phyloP scores from a whole-genome alignment of 2,888 invertebrate genomes.

The Ectemnius cavifrons region DNA sequence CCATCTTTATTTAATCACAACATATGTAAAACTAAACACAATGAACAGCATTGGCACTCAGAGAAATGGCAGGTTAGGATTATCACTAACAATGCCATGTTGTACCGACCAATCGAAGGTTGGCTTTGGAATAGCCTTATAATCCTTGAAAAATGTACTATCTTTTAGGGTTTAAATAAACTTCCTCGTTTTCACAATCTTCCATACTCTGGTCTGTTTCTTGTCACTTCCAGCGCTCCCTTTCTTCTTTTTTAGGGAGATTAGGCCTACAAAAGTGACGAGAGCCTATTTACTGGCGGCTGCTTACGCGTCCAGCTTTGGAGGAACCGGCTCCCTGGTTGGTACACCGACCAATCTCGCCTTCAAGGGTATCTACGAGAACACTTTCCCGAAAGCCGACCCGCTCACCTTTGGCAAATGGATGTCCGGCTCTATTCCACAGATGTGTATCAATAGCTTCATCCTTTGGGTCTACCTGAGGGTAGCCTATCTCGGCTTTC shows the following conservation, averaged over 20 bases:
- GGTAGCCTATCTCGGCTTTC: constrained; percentile 69
- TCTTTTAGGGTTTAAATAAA: too few relatives aligned
- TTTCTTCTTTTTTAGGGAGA: constrained; percentile 22
- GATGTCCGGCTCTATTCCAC: constrained; percentile 79
- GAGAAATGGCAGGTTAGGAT: too few relatives aligned
- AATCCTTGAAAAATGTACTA: too few relatives aligned
- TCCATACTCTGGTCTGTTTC: neutral
- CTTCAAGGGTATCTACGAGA: constrained; percentile 75
- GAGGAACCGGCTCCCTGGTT: constrained; percentile 77
- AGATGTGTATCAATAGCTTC: constrained; percentile 75
- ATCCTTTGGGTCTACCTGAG: constrained; percentile 79
- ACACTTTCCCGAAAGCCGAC: constrained; percentile 65
- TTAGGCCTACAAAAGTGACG: constrained; percentile 65
- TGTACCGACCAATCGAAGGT: too few relatives aligned
- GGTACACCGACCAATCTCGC: constrained; percentile 78
- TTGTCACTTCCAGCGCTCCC: constrained; percentile 19
- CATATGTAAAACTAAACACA: too few relatives aligned
- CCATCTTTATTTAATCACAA: too few relatives aligned
- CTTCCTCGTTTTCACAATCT: too few relatives aligned
- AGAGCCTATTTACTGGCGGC: constrained; percentile 68
- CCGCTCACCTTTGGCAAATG: constrained; percentile 77
- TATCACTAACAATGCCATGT: too few relatives aligned
- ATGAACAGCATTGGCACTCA: too few relatives aligned
- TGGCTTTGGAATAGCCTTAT: too few relatives aligned
- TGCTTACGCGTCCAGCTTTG: constrained; percentile 76